These are phyloP conservation scores for Conomelus anceps DNA, from an alignment of 2,888 invertebrate genomes.

Conservation along the genomic window DNA sequence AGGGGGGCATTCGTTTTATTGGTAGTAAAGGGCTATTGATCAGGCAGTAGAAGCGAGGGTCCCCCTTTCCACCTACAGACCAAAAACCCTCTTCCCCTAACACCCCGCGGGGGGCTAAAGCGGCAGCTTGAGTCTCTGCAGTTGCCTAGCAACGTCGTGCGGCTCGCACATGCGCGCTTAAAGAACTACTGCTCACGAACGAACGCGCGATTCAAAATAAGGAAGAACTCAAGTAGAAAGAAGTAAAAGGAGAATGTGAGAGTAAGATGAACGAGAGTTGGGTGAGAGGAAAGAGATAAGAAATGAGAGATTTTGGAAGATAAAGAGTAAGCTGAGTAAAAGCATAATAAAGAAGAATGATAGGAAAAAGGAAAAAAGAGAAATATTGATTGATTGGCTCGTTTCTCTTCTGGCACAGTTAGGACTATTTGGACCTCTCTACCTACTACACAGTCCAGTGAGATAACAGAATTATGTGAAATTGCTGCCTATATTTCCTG, in stretches of 20 bases:
- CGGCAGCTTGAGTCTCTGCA: neutral
- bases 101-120: neutral
- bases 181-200: neutral
- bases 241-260: neutral
- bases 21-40: slow-evolving; percentile 13
- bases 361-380: too few relatives aligned
- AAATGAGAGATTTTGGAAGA: neutral
- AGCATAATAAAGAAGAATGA: too few relatives aligned
- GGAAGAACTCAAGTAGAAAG: neutral
- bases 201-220: neutral
- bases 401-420: too few relatives aligned
- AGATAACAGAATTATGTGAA: too few relatives aligned
- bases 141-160: neutral
- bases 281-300: neutral
- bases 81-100: neutral
- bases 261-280: neutral
- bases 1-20: slow-evolving; percentile 2
- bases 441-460: too few relatives aligned
- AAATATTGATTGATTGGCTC: too few relatives aligned
- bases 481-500: too few relatives aligned
- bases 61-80: neutral
- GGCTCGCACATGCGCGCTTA: neutral
- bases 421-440: too few relatives aligned
- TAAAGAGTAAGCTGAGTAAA: too few relatives aligned
- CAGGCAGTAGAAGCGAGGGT: neutral